A percentile compares a stretch with the other conserved stretches of the same genome.
Evolutionary conservation across 2,113 vertebrate species (phyloP).

Genomic region (Holacanthus passer): DNA sequence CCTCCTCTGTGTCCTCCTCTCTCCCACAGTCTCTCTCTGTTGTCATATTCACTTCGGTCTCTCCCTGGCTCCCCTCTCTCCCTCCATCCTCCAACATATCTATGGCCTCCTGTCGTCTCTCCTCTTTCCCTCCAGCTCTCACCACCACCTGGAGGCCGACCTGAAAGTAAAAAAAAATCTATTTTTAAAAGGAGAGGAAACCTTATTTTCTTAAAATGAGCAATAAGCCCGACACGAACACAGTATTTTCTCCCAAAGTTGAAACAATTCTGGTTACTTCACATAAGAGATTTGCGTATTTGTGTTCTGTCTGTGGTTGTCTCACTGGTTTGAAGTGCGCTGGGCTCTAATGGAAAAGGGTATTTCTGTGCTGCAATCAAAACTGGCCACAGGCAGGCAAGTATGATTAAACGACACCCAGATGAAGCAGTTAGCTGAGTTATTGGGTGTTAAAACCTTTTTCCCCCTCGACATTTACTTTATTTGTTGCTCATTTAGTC

Average conservation of each 20-base stretch:
- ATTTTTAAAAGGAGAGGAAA: background rate
- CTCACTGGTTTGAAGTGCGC: too few relatives aligned
- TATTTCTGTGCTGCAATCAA: too few relatives aligned
- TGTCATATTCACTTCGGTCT: slow-evolving; percentile 17
- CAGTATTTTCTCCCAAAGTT: too few relatives aligned
- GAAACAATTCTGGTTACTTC: too few relatives aligned
- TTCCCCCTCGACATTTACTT: background rate
- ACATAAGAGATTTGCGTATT: background rate
- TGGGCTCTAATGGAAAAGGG: too few relatives aligned
- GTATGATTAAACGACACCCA: background rate
- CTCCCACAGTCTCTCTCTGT: slow-evolving; percentile 37
- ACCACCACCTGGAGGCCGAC: slow-evolving; percentile 13
- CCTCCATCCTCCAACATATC: slow-evolving; percentile 37
- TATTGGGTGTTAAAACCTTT: background rate
- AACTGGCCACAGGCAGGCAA: background rate
- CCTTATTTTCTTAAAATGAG: background rate
- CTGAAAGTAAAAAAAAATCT: slow-evolving; percentile 28
- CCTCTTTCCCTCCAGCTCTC: slow-evolving; percentile 43
- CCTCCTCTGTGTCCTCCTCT: slow-evolving; percentile 44
- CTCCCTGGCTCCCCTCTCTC: slow-evolving; percentile 24
- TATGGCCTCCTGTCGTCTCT: slow-evolving; percentile 3
- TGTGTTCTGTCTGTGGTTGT: too few relatives aligned
- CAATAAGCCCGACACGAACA: background rate
- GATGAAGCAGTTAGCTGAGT: background rate
- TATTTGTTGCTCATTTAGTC: background rate